phyloP scores from a whole-genome alignment of 2,888 invertebrate species.

The Mythimna impura region DNA sequence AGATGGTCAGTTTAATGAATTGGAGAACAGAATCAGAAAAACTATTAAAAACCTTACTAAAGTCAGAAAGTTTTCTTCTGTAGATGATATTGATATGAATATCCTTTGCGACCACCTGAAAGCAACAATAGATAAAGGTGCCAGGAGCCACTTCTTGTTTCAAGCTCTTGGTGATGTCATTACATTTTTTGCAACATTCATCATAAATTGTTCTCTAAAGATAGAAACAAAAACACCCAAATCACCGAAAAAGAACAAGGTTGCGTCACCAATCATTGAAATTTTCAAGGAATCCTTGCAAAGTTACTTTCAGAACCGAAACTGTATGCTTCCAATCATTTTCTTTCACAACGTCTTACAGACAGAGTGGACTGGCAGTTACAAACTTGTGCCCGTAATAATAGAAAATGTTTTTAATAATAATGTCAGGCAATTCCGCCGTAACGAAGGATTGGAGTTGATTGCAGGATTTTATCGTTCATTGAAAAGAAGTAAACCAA shows the following conservation, averaged over 20 bases:
- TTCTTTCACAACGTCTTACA: conserved; percentile 92
- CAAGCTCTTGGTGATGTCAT: conserved; percentile 92
- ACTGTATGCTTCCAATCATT: conserved; percentile 91
- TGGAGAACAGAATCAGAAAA: conserved; percentile 91
- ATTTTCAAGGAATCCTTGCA: conserved; percentile 89
- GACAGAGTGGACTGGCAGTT: conserved; percentile 92
- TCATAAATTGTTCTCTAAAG: conserved; percentile 91
- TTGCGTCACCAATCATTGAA: conserved; percentile 80
- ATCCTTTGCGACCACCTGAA: conserved; percentile 89
- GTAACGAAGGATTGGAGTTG: conserved; percentile 92
- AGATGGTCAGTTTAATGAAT: conserved; percentile 92
- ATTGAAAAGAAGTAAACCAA: conserved; percentile 85
- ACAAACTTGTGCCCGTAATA: conserved; percentile 90
- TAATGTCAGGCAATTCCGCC: conserved; percentile 91
- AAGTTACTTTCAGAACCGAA: conserved; percentile 91
- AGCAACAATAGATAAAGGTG: conserved; percentile 91
- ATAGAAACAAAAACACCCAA: conserved; percentile 75
- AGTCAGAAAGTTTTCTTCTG: conserved; percentile 91
- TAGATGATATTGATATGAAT: conserved; percentile 89
- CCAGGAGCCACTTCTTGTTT: conserved; percentile 91
- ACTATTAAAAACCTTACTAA: conserved; percentile 91
- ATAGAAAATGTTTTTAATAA: conserved; percentile 91
- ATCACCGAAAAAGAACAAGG: conserved; percentile 78
- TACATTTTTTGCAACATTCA: conserved; percentile 91
- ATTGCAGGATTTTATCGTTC: conserved; percentile 92